Conservation (phyloP, 2,797 vertebrate genomes). For the Epinephelus coioides region DNA sequence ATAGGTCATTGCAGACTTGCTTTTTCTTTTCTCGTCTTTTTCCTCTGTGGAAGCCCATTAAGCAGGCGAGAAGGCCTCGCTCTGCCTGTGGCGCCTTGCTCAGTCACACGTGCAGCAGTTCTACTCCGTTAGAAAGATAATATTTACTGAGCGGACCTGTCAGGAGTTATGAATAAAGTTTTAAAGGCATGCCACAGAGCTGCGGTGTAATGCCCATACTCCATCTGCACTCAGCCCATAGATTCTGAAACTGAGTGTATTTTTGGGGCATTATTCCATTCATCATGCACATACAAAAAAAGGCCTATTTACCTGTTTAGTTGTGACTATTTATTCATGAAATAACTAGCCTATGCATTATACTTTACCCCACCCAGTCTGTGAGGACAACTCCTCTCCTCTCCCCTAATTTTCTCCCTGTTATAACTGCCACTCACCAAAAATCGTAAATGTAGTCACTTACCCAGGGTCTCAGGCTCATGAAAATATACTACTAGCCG, state of each 20-base stretch:
- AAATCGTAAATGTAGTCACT: constrained; percentile 45
- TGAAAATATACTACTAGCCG: constrained; percentile 53
- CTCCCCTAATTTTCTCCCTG: constrained; percentile 7
- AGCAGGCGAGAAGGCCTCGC: constrained; percentile 35
- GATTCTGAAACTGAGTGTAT: constrained; percentile 9
- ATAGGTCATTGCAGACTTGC: constrained; percentile 72
- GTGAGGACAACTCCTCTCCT: constrained; percentile 10
- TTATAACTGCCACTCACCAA: constrained; percentile 34
- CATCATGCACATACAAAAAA: not conserved
- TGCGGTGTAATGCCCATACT: constrained; percentile 31
- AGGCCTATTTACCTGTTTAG: not conserved
- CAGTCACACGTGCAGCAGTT: constrained; percentile 48
- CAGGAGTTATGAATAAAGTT: constrained; percentile 51
- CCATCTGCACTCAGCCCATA: not conserved
- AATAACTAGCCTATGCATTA: not conserved
- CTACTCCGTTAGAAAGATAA: constrained; percentile 72
- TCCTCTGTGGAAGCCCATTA: constrained; percentile 68
- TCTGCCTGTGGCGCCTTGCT: constrained; percentile 53
- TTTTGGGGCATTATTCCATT: constrained; percentile 7
- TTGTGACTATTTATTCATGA: not conserved
- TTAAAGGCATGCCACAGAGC: constrained; percentile 40
- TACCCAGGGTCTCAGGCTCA: constrained; percentile 24
- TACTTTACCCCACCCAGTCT: not conserved
- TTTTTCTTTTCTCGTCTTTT: constrained; percentile 62
- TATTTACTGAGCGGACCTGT: constrained; percentile 75